These are phyloP conservation scores for Orbicella faveolata DNA, from an alignment of 64 coral and sea anemone genomes.

Conservation along the genomic window DNA sequence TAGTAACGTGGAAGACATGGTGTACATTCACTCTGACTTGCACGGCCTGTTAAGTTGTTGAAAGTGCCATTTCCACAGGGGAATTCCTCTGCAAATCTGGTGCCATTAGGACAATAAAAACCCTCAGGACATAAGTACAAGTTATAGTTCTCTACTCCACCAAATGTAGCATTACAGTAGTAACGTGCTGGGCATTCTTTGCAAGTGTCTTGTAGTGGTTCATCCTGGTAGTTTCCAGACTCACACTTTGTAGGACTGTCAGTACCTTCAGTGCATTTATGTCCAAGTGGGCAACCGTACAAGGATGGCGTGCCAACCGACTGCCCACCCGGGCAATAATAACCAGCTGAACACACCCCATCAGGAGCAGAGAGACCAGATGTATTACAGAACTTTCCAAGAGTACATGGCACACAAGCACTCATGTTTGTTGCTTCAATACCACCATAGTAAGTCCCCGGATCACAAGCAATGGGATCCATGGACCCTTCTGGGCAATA, in stretches of 20 bases:
- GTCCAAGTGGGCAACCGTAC: conserved; percentile 72
- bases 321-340: conserved; percentile 89
- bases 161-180: conserved; percentile 91
- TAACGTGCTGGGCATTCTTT: conserved; percentile 78
- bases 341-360: conserved; percentile 84
- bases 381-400: conserved; percentile 84
- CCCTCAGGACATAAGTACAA: conserved; percentile 72
- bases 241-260: conserved; percentile 66
- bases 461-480: conserved; percentile 67
- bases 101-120: conserved; percentile 90
- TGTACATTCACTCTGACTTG: conserved; percentile 79
- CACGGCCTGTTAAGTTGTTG: conserved; percentile 69
- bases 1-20: conserved; percentile 80
- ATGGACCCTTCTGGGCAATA: conserved; percentile 85
- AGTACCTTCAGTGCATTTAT: conserved; percentile 66
- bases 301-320: conserved; percentile 58
- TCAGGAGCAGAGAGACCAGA: conserved; percentile 73
- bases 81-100: conserved; percentile 71
- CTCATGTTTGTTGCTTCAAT: conserved; percentile 59
- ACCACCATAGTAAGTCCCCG: conserved; percentile 79
- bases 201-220: conserved; percentile 63
- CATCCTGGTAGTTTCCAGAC: conserved; percentile 89
- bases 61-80: conserved; percentile 91
- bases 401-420: conserved; percentile 73
- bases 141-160: conserved; percentile 73